Percentiles rank a stretch among this genome's conserved stretches.
phyloP scores from a whole-genome alignment of 2,113 vertebrate genomes.

The Semicossyphus pulcher region DNA sequence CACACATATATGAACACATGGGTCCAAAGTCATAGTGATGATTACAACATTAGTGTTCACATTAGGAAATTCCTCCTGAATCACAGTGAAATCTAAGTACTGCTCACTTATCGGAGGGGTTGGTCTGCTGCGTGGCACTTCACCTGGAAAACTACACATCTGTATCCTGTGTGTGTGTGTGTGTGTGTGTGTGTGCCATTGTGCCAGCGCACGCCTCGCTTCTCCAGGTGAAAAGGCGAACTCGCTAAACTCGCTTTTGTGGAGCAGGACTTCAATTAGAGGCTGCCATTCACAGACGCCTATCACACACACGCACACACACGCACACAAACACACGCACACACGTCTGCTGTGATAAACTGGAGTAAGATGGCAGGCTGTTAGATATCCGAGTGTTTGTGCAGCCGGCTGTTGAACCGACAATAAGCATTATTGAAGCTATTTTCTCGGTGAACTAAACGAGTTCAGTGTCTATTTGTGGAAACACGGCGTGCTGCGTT shows the following conservation, averaged over 20 bases:
- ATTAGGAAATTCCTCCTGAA: constrained; percentile 28
- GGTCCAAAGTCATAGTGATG: neutral
- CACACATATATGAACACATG: neutral
- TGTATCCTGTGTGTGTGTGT: constrained; percentile 1
- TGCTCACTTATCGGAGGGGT: constrained; percentile 1
- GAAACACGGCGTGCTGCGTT: neutral
- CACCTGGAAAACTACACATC: constrained; percentile 44
- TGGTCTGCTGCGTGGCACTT: constrained; percentile 14
- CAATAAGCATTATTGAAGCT: neutral
- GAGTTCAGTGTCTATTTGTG: neutral
- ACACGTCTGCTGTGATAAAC: constrained; percentile 32
- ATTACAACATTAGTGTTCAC: neutral
- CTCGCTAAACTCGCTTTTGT: constrained; percentile 57
- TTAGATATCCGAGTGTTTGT: constrained; percentile 14
- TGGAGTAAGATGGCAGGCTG: constrained; percentile 30
- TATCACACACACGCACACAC: constrained; percentile 23
- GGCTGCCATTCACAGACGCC: constrained; percentile 33
- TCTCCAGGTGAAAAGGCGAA: constrained; percentile 55
- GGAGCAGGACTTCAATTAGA: constrained; percentile 40
- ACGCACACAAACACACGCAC: neutral
- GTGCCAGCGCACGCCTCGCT: constrained; percentile 12
- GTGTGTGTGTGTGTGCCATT: neutral
- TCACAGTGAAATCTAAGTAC: constrained; percentile 26
- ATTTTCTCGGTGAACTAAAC: neutral
- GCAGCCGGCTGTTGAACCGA: constrained; percentile 17